These are phyloP conservation scores for Tupaia tana DNA, from an alignment of 2,113 vertebrate species.

Conservation along the genomic window DNA sequence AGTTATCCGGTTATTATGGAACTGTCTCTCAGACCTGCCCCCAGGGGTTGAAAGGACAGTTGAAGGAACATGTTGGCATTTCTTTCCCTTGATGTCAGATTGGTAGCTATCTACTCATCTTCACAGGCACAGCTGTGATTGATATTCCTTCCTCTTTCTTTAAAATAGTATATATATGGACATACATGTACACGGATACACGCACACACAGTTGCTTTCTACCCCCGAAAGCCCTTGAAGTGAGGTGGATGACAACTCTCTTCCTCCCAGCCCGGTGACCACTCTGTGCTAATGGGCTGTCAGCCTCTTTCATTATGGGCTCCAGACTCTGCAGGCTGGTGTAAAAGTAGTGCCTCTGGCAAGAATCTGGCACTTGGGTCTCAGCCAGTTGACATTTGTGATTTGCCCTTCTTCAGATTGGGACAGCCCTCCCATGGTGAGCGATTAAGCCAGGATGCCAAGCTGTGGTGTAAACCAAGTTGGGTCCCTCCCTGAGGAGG, in stretches of 20 bases:
- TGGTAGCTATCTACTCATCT: background rate
- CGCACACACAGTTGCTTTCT: background rate
- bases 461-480: background rate
- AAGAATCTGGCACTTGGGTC: constrained; percentile 27
- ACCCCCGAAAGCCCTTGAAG: constrained; percentile 24
- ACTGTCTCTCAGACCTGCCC: background rate
- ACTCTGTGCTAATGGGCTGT: constrained; percentile 53
- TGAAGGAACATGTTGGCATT: background rate
- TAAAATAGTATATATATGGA: background rate
- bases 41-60: background rate
- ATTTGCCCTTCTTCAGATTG: constrained; percentile 36
- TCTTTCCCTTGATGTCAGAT: background rate
- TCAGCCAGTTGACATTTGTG: constrained; percentile 56
- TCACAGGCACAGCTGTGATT: background rate
- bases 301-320: constrained; percentile 33
- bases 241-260: constrained; percentile 21
- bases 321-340: background rate
- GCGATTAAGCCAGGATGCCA: background rate
- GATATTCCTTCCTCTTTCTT: background rate
- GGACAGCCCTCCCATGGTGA: background rate
- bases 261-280: background rate
- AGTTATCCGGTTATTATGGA: background rate
- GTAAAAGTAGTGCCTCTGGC: constrained; percentile 29
- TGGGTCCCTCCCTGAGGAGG: background rate
- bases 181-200: rapidly evolving